A percentile compares a stretch with the other conserved stretches of the same genome.
Conservation (phyloP, 2,888 invertebrate species). For the Sacculina carcini region DNA sequence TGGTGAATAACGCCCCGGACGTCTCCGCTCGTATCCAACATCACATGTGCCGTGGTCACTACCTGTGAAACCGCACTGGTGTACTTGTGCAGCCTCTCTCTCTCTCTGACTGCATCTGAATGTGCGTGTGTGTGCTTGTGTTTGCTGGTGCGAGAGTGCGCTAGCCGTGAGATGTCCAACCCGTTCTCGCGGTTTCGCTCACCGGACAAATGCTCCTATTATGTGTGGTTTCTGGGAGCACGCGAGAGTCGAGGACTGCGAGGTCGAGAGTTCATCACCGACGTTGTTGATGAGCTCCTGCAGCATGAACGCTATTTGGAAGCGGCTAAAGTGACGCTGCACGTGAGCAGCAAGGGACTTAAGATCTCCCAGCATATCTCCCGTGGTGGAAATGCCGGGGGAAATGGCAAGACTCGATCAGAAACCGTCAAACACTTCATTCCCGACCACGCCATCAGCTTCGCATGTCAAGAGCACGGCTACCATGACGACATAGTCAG, state of each 20-base stretch:
- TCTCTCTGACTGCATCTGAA: no score
- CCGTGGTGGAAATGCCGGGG: no score
- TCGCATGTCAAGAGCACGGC: conserved; percentile 43
- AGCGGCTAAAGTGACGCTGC: conserved; percentile 67
- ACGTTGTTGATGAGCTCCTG: conserved; percentile 56
- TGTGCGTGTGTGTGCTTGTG: no score
- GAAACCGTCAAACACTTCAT: conserved; percentile 69
- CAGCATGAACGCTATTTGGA: conserved; percentile 60
- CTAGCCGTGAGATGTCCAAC: not conserved
- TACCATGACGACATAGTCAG: conserved; percentile 64
- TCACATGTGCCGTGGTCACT: no score
- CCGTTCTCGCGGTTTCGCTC: conserved; percentile 13
- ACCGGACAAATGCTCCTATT: conserved; percentile 24
- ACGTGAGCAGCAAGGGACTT: conserved; percentile 71
- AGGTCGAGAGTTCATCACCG: conserved; percentile 54
- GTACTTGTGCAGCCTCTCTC: no score
- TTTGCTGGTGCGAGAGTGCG: no score
- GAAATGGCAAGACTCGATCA: conserved; percentile 19
- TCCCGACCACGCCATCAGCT: conserved; percentile 74
- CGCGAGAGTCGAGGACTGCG: conserved; percentile 71
- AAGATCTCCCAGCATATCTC: conserved; percentile 64
- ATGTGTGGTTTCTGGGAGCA: conserved; percentile 52
- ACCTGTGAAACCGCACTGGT: no score
- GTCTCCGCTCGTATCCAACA: no score
- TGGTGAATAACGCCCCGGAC: no score